These are phyloP conservation scores for Cyclophora albipunctata DNA, from an alignment of 2,888 invertebrate genomes.

Conservation along the genomic window DNA sequence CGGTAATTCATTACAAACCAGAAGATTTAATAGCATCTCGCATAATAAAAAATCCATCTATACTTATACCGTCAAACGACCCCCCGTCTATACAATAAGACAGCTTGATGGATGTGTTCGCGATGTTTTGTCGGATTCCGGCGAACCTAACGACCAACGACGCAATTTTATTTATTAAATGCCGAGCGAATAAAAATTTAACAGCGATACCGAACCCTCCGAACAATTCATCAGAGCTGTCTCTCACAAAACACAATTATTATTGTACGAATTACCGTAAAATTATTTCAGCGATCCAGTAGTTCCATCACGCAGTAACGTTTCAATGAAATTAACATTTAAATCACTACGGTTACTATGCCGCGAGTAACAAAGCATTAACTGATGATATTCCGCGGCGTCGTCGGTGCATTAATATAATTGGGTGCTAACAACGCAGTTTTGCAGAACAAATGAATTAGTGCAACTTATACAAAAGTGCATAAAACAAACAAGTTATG, in stretches of 20 bases:
- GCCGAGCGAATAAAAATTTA: conserved; percentile 23
- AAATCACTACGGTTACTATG: conserved; percentile 3
- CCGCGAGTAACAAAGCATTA: conserved; percentile 12
- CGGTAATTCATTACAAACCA: conserved; percentile 33
- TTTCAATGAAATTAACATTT: conserved; percentile 14
- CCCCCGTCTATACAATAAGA: conserved; percentile 55
- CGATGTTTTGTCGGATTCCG: conserved; percentile 49
- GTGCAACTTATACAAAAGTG: conserved; percentile 39
- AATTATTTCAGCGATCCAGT: not conserved
- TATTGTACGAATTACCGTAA: not conserved
- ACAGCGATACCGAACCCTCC: conserved; percentile 7
- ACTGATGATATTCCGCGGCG: conserved; percentile 18
- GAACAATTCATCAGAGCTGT: conserved; percentile 7
- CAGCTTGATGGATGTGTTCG: conserved; percentile 61
- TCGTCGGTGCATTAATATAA: conserved; percentile 32
- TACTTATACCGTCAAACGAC: conserved; percentile 40
- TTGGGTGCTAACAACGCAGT: conserved; percentile 32
- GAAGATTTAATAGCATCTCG: conserved; percentile 44
- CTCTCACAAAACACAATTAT: not conserved
- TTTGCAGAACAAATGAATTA: conserved; percentile 34
- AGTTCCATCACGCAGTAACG: conserved; percentile 5
- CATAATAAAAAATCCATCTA: conserved; percentile 42
- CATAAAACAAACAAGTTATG: conserved; percentile 48
- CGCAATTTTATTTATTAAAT: conserved; percentile 42
- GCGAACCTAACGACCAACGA: conserved; percentile 42